Conservation (phyloP, 2,797 vertebrate genomes). For the Sardinella longiceps region DNA sequence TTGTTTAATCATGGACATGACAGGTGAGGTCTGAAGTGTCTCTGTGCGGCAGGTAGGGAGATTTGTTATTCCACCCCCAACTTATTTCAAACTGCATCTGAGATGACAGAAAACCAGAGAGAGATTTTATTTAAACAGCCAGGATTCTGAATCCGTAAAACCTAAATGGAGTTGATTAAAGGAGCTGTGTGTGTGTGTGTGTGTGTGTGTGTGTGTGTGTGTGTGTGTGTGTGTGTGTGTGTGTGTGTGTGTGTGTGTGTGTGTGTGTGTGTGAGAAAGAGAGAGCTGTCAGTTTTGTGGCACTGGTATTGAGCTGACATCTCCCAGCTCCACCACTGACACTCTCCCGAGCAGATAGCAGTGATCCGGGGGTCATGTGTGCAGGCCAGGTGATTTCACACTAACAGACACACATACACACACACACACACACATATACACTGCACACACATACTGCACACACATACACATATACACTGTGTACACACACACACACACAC, state of each 20-base stretch:
- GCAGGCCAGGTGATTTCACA: too few species aligned
- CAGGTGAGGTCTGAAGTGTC: conserved; percentile 54
- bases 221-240: conserved; percentile 48
- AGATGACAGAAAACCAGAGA: conserved; percentile 19
- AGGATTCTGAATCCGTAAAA: neutral
- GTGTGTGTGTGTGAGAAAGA: neutral
- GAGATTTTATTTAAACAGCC: conserved; percentile 41
- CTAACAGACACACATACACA: too few species aligned
- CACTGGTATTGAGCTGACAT: neutral
- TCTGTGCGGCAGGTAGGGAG: neutral
- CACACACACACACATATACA: too few species aligned
- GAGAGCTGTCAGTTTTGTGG: conserved; percentile 25
- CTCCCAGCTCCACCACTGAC: neutral
- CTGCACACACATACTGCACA: too few species aligned
- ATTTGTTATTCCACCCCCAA: neutral
- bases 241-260: conserved; percentile 72
- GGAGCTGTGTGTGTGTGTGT: neutral
- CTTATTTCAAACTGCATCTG: neutral
- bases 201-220: too few species aligned
- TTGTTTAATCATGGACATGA: conserved; percentile 57
- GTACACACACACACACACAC: too few species aligned
- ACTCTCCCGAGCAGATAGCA: neutral
- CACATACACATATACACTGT: too few species aligned
- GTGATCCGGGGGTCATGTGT: neutral
- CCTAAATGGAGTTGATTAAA: neutral